Base-by-base conservation (phyloP, 2,113 vertebrate species). In the Microcebus lehilahytsara region DNA sequence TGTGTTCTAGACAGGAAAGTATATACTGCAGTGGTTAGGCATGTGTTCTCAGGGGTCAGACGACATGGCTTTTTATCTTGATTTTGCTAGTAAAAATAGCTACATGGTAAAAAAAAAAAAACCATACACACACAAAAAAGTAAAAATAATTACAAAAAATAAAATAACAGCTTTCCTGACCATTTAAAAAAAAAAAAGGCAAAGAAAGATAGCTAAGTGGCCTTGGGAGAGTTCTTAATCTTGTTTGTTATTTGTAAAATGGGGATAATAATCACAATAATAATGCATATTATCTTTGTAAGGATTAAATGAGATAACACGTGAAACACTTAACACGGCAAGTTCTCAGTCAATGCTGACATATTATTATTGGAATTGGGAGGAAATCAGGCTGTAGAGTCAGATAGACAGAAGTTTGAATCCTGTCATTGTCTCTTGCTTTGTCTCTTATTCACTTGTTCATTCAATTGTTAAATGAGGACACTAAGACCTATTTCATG, bases 181-280 rank as follows among this genome's bases (percentile, higher is more conserved):
- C 71, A 46, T 86, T 51, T 22, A 42, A 27, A 95, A 56, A 58
- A 23, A 51, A 56, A 37, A 66, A 66, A 34, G 8, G 16, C 19
- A 53, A 37, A 23, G 32, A 62, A 84, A 12, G 22, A 42, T 17
- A 71, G 80, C 34, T 72, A 79, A 30, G 37, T 34, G 30, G 49
- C n/a, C 37, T 83, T 20, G 37, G 12, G 37, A 11, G n/a, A 42
- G 60, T 56, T 71, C 25, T 93, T 95, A 42, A 13, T 95, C 85
- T 85, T 64, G 17, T 46, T 78, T 49, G 42, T 42, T 49, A 93
- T 75, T 89, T 80, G 53, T 32, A 75, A 97, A 96, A 40, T 74
- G 17, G 49, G n/a, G 23, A 40, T 62, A 9, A 94, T 25, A 89
- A 87, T 25, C 90, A 56, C 1, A 56, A 46, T 25, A 79, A 78